phyloP scores from a whole-genome alignment of 2,797 vertebrate genomes.

The Neosilurus hyrtlii region DNA sequence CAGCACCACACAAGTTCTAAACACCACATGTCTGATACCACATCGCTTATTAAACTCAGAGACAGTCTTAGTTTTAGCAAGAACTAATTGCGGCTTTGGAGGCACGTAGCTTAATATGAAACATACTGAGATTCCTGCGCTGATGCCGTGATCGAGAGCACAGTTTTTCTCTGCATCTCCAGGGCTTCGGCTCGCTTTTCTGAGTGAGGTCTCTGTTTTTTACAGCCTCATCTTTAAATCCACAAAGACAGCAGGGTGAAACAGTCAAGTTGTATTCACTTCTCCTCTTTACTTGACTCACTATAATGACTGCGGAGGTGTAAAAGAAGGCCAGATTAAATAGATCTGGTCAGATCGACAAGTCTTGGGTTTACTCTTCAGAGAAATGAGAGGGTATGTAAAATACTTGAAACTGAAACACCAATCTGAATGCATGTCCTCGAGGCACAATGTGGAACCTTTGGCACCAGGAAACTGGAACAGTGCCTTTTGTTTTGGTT shows the following conservation, averaged over 20 bases:
- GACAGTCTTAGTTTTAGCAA: not conserved
- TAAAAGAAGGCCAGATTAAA: conserved; percentile 8
- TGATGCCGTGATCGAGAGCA: conserved; percentile 15
- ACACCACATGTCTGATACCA: not conserved
- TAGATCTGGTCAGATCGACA: not conserved
- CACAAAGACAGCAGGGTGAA: conserved; percentile 10
- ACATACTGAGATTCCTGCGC: conserved; percentile 27
- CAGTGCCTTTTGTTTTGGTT: not conserved
- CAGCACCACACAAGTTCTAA: not conserved
- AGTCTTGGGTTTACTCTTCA: not conserved
- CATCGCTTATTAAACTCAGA: not conserved
- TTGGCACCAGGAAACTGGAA: not conserved
- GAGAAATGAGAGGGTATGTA: not conserved
- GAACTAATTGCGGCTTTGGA: not conserved
- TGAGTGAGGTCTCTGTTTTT: conserved; percentile 29
- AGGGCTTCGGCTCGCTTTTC: conserved; percentile 14
- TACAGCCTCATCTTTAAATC: not conserved
- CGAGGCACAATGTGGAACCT: not conserved
- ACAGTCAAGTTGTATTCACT: not conserved
- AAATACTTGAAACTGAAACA: not conserved
- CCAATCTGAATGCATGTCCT: not conserved
- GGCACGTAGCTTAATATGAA: conserved; percentile 15
- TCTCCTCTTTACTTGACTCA: not conserved
- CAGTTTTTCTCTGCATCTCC: conserved; percentile 15
- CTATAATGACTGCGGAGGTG: not conserved